phyloP scores from a whole-genome alignment of 2,888 invertebrate genomes.

The Drosophila atripex region DNA sequence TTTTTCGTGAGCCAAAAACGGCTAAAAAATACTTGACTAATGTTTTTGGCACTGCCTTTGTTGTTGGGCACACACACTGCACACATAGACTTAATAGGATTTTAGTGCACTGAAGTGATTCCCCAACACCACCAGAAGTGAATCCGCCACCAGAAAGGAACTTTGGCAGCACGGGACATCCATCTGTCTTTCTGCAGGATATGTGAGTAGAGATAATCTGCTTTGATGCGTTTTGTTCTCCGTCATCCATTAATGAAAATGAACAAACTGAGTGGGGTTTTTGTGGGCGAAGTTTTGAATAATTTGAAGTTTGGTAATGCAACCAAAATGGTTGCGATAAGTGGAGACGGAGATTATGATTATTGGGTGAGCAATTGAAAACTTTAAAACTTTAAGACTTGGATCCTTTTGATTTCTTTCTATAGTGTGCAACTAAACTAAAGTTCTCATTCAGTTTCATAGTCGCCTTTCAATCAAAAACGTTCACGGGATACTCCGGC shows the following conservation, averaged over 20 bases:
- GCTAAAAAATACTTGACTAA: conserved; percentile 69
- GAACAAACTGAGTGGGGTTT: conserved; percentile 2
- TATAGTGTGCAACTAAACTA: neutral
- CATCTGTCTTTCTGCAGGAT: conserved; percentile 12
- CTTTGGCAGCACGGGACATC: conserved; percentile 13
- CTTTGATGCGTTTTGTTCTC: conserved; percentile 20
- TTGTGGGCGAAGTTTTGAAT: conserved; percentile 3
- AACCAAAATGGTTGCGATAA: neutral
- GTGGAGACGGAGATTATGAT: neutral
- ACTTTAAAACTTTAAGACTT: neutral
- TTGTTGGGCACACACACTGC: conserved; percentile 45
- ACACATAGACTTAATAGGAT: conserved; percentile 67
- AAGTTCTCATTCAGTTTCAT: neutral
- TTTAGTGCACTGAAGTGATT: conserved; percentile 74
- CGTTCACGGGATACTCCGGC: conserved; percentile 22
- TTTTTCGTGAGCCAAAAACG: conserved; percentile 62
- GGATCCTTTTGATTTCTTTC: neutral
- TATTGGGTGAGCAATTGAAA: neutral
- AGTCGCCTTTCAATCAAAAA: conserved; percentile 16
- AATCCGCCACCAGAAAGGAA: conserved; percentile 1
- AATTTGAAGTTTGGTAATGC: neutral
- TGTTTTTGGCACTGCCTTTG: conserved; percentile 47
- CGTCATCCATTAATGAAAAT: conserved; percentile 44
- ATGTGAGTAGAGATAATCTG: conserved; percentile 31
- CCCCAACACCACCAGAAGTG: conserved; percentile 36